Base-by-base conservation (phyloP, 2,113 vertebrate genomes). In the Proteles cristata region DNA sequence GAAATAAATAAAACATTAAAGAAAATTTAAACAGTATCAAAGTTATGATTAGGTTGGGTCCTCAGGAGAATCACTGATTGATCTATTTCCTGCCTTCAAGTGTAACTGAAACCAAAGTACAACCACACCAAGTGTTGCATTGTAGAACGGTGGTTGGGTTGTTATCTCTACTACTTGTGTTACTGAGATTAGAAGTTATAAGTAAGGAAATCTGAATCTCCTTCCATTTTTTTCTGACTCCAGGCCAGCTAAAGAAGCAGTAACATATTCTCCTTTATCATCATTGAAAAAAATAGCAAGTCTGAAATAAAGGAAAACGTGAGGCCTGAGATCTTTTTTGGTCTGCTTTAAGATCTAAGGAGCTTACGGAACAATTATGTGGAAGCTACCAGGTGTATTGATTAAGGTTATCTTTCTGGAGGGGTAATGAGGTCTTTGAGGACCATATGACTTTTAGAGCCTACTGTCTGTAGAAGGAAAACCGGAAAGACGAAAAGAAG, bases 271-370 rank as follows among this genome's bases (percentile, higher is more conserved):
- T 28, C 11, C 26, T 93, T 58, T 43, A 48, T 93, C 85, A 92
- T 92, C 87, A 92, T 50, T 74, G 79, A 50, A 84, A 74, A 85
- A 63, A 45, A 68, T 14, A 87, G 69, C 82, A 97, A 95, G 74
- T 90, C 93, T 90, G 79, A 94, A 97, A 76, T 82, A 94, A 96
- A 82, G 84, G 48, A 85, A 88, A 96, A 79, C 48, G 28, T 28
- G 76, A 93, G 71, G 94, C 88, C 76, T 58, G 84, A 88, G 85
- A 71, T 85, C 66, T 65, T 96, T 96, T 97, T 92, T 82, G 66
- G 90, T 96, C 69, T 96, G 81, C 21, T 6, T 95, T 85, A 69
- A 90, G 88, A 96, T 86, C 85, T 45, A 4, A 86, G 28, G 61
- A 94, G 79, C 35, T 96, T 94, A 65, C 77, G 61, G 61, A 89